Evolutionary conservation across 2,797 vertebrate genomes (phyloP).

Genomic region (Cyclura pinguis): DNA sequence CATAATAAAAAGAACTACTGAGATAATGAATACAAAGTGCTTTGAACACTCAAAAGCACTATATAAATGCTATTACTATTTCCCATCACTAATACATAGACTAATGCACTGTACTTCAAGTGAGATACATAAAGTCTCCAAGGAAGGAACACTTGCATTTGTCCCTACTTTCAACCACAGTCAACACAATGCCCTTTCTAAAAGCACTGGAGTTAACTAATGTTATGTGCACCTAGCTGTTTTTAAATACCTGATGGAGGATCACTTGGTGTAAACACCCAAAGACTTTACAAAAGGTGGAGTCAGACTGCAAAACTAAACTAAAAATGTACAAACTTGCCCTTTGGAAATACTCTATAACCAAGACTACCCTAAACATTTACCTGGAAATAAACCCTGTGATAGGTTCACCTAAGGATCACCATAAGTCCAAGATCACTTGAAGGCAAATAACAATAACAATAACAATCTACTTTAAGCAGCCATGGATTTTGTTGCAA

Average conservation of each 20-base stretch:
- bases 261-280: neutral
- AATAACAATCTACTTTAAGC: neutral
- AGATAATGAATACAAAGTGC: neutral
- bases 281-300: neutral
- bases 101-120: neutral
- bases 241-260: neutral
- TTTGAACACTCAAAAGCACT: neutral
- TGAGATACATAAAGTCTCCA: neutral
- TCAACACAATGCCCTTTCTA: neutral
- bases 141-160: neutral
- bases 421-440: too few relatives aligned
- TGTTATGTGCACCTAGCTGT: neutral
- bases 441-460: too few relatives aligned
- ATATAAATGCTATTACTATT: conserved; percentile 18
- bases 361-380: neutral
- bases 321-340: too few relatives aligned
- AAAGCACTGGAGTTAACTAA: neutral
- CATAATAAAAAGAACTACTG: conserved; percentile 9
- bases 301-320: neutral
- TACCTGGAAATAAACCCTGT: neutral
- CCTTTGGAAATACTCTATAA: neutral
- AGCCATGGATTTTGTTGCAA: neutral
- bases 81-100: neutral
- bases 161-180: neutral
- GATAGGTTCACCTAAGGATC: too few relatives aligned